Base-by-base conservation (phyloP, 2,797 vertebrate species). In the Hippoglossus hippoglossus region DNA sequence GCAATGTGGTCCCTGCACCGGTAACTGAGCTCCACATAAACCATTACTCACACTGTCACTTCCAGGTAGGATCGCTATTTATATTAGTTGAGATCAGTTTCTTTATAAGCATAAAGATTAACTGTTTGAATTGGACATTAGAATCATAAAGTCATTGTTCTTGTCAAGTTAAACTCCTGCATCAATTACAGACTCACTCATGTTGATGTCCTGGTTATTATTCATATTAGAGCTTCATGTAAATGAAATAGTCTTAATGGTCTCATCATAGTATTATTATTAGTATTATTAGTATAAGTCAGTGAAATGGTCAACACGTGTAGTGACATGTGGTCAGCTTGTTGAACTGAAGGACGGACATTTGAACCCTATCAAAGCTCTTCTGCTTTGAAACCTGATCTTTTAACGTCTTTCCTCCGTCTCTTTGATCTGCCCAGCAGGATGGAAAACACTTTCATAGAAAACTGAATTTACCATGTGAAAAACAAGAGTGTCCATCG, bases 1-100 rank as follows among this genome's bases (percentile, higher is more conserved):
- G 69, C 76, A 79, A 74, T 63, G 50, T 47, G 59, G 80, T 71
- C 56, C 4, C 36, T 62, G 71, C 24, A 15, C 36, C 58, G 65
- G 79, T 78, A 86, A 88, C 75, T 46, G 53, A 70, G 65, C 65
- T 3, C 75, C 36, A 39, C 36, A 62, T 21, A 56, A 49, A 49
- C 69, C 72, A 65, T 89, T 71, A 79, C 82, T 91, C 88, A 83
- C 19, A 2, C 3, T 73, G 86, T 84, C 85, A 80, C 74, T 86
- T 89, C 79, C 72, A 4, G 55, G 85, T 71, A 79, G 58, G 28
- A 21, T 65, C 19, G n/a, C 83, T 92, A 88, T 91, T 91, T 88
- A 88, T 91, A 82, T n/a, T 39, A 79, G 62, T 15, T 46, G 36
- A 39, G 36, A 46, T 46, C 44, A 16, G 18, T 6, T 18, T 15